Base-by-base conservation (phyloP, 1,140 invertebrate genomes). In the Drosophila virilis region DNA sequence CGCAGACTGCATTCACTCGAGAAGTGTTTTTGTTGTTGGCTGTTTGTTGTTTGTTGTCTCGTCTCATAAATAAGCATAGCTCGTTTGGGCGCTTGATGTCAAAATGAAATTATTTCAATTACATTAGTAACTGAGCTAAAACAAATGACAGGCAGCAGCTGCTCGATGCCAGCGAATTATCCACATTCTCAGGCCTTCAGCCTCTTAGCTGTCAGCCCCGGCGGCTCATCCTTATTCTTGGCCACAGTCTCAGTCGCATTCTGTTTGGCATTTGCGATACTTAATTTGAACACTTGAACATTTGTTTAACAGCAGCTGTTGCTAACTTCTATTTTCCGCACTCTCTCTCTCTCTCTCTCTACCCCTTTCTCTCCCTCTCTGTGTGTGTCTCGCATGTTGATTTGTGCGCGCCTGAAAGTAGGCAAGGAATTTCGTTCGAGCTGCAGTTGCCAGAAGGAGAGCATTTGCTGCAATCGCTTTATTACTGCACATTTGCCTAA, bases 71-170 rank as follows among this genome's bases (percentile, higher is more conserved):
- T 88, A 88, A 77, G 51, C 57, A 82, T 65, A 77, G 73, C 57
- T 66, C 67, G 64, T 83, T 70, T 77, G 52, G 66, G 35, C 55
- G 55, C 78, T 71, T 64, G 59, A 77, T 80, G 83, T 82, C 79
- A 68, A 76, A 86, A 88, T 77, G 57, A 79, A 77, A 79, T 83
- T 83, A 86, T 86, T 86, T 86, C 84, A 80, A 88, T 88, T 88
- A 80, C 83, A 86, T 86, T 79, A 83, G 83, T 72, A 83, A 80
- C 71, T 46, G 79, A 69, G 71, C 55, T 32, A 57, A 70, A 74
- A 60, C 50, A 83, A 74, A 67, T 28, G 46, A 62, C 35, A 68
- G 22, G 45, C 58, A 58, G 43, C 66, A 57, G 65, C 33, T 59
- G 42, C 12, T 37, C 33, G 62, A 10, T 17, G 28, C 6, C 62